phyloP scores from a whole-genome alignment of 2,113 vertebrate species.

The Mellivora capensis region DNA sequence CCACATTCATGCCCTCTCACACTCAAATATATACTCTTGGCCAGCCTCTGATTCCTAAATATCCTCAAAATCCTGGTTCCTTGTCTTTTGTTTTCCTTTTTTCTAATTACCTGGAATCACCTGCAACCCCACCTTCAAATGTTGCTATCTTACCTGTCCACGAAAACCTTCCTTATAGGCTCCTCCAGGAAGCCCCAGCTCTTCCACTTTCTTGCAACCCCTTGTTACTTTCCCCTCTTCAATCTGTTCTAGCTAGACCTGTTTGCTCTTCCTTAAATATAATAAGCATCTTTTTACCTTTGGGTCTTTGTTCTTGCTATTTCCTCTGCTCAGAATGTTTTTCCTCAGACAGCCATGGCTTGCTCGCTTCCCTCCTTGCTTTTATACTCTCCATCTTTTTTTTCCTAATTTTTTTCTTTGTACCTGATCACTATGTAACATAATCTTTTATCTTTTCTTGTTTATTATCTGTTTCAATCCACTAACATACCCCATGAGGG shows the following conservation, averaged over 20 bases:
- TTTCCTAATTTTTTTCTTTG: background rate
- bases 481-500: background rate
- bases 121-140: background rate
- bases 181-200: background rate
- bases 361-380: background rate
- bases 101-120: background rate
- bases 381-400: background rate
- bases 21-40: background rate
- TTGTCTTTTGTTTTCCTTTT: conserved; percentile 40
- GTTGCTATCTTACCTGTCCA: background rate
- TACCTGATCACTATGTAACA: background rate
- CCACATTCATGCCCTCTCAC: background rate
- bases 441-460: background rate
- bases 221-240: background rate
- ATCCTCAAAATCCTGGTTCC: background rate
- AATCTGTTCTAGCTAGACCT: background rate
- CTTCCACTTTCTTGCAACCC: background rate
- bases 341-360: background rate
- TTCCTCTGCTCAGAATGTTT: background rate
- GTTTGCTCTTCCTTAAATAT: background rate
- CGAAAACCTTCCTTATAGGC: background rate
- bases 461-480: background rate
- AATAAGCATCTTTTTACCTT: conserved; percentile 3
- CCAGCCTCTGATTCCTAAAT: background rate
- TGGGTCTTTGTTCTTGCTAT: background rate